Evolutionary conservation across 1,140 invertebrate genomes (phyloP), one percentile per base, ranked within the genome.

Genomic region (Atta cephalotes): DNA sequence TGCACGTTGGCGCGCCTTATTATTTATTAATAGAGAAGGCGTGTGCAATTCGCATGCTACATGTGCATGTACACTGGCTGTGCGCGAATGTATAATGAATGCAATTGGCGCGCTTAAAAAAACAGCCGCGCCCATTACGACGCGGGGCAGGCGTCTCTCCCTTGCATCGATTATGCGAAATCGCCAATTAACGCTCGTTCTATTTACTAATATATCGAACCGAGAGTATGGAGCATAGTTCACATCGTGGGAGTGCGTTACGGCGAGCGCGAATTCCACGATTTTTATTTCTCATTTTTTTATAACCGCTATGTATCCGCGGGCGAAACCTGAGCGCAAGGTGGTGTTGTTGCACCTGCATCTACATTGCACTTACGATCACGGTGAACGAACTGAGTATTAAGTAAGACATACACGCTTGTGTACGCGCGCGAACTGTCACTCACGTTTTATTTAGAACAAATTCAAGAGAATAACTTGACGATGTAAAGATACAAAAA

Each of bases 201-300:
- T 56, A 82, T 84, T 87, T 85, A 76, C 72, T 62, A 87, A 87
- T 89, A 87, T 76, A 49, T 39, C 60, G 28, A 66, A 31, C 7
- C 82, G 70, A 56, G 77, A 49, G 49, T 45, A 39, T 9, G 35
- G 35, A 39, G 35, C 35, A 35, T 35, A 35, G 4, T 35, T 90
- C 71, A 85, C 74, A 7, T 87, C 58, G 86, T 85, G 62, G 80
- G 85, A 88, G 80, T 90, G 88, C 74, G 88, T 85, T 85, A 62
- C 51, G 35, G 56, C 68, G 76, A 85, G 45, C 76, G 85, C 49
- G 45, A 90, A 90, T 90, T 88, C 89, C 76, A 80, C 9, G 3
- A 87, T 65, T 87, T 80, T 49, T 45, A 21, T 49, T 72, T 85
- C 21, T 14, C 12, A 45, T 7, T 39, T 39, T 25, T 60, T 56